Evolutionary conservation across 1,140 invertebrate genomes (phyloP), one percentile per base, ranked within the genome.

Genomic region (Pinna nobilis): DNA sequence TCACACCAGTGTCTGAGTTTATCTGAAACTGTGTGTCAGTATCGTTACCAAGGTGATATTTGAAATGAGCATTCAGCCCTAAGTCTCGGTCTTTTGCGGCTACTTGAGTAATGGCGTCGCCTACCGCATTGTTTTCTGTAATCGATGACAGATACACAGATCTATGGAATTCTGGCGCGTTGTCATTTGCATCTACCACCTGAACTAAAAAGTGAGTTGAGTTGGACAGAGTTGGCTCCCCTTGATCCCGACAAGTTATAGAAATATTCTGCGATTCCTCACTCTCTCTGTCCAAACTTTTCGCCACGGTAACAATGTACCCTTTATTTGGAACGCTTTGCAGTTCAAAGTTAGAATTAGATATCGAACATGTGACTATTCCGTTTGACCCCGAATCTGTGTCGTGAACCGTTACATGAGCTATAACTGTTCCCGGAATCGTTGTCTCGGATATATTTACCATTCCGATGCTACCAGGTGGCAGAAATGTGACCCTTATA

Each of bases 151-250:
- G 76, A 65, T 97, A 81, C 70, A 77, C 68, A 76, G 93, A 94
- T 84, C 97, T 94, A 84, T 96, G 94, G 88, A 98, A 98, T 55
- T 96, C 92, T 0, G 97, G 97, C 59, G 94, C 94, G 88, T 98
- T 98, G 90, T 99, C 97, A 88, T 99, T 99, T 3, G 96, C 95
- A 88, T 99, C 97, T 88, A 86, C 78, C 23, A 98, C 94, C 2
- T 94, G 95, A 25, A 98, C 95, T 86, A 97, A 96, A 13, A 99
- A 96, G 47, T 92, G 94, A 91, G 98, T 94, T 20, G 93, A 92
- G 0, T 96, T 96, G 47, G 68, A 82, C 44, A 97, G 88, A 0
- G 96, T 95, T 0, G 83, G 79, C 94, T 95, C 69, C 93, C 92
- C 0, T 94, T 92, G 35, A 94, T 93, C 2, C 93, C 92, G 67